phyloP scores from a whole-genome alignment of 30 jellyfish, hydroid and myxozoan genomes.

The Pseudorhiza aurosa region DNA sequence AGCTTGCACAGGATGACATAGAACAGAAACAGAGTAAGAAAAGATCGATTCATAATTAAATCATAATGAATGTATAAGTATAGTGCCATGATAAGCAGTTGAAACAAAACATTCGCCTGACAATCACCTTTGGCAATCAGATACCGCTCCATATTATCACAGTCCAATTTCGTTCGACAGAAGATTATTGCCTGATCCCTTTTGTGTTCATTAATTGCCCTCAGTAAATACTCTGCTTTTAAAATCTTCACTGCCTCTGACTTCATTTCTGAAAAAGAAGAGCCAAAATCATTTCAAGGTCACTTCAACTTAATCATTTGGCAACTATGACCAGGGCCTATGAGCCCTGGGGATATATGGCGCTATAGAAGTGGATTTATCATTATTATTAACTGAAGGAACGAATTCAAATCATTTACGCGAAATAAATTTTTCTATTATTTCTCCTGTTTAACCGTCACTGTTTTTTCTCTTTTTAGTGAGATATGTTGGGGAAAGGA shows the following conservation, averaged over 20 bases:
- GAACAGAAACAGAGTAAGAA: no score
- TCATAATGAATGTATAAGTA: no score
- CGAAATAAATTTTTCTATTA: no score
- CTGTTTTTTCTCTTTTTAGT: no score
- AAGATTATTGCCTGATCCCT: conserved; percentile 98
- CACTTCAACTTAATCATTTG: neutral
- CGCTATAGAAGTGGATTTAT: no score
- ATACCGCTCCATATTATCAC: conserved; percentile 87
- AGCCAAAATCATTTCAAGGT: neutral
- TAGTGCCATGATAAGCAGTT: neutral
- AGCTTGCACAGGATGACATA: no score
- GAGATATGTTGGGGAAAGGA: no score
- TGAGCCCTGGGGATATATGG: no score
- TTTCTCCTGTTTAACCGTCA: no score
- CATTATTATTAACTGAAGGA: no score
- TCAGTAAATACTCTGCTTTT: conserved; percentile 84
- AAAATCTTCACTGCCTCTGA: conserved; percentile 95
- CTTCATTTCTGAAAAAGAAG: conserved; percentile 52
- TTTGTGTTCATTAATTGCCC: conserved; percentile 84
- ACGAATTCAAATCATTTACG: no score
- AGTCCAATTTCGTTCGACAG: conserved; percentile 96
- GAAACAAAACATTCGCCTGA: neutral
- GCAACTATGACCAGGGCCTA: neutral
- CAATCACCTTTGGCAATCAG: conserved; percentile 74
- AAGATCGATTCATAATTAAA: no score